Conservation (phyloP, 2,113 vertebrate genomes). For the Ceyx melanurus region DNA sequence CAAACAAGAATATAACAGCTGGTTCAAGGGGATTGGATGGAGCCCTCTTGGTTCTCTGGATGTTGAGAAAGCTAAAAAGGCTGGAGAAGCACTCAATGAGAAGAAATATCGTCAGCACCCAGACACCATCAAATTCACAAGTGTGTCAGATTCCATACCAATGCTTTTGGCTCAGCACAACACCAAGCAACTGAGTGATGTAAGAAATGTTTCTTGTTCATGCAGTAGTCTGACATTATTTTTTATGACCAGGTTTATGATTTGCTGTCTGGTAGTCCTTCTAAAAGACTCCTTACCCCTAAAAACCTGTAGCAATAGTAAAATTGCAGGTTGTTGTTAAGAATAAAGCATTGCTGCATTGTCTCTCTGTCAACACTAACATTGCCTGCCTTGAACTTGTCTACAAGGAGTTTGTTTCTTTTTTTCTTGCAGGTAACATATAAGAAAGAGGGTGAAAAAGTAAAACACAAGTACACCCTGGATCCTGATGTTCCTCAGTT, state of each 20-base stretch:
- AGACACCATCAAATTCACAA: constrained; percentile 78
- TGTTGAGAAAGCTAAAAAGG: constrained; percentile 78
- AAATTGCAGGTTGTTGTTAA: background rate
- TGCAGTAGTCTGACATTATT: background rate
- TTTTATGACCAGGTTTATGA: background rate
- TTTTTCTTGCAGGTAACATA: constrained; percentile 73
- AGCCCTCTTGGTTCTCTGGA: constrained; percentile 79
- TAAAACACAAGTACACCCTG: constrained; percentile 78
- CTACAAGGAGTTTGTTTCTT: background rate
- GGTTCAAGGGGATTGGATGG: constrained; percentile 80
- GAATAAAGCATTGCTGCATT: background rate
- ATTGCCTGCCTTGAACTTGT: background rate
- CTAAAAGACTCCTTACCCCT: background rate
- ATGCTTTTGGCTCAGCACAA: constrained; percentile 79
- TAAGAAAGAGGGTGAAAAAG: constrained; percentile 77
- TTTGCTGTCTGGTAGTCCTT: background rate
- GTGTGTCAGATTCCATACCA: constrained; percentile 75
- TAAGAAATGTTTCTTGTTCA: constrained; percentile 49
- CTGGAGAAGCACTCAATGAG: constrained; percentile 76
- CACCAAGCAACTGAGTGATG: constrained; percentile 80
- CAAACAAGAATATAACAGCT: constrained; percentile 79
- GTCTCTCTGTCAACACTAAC: background rate
- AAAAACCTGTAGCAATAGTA: background rate
- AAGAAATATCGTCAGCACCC: constrained; percentile 80
- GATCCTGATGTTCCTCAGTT: constrained; percentile 77